Evolutionary conservation across 2,797 vertebrate species (phyloP).

Genomic region (Vespertilio murinus): DNA sequence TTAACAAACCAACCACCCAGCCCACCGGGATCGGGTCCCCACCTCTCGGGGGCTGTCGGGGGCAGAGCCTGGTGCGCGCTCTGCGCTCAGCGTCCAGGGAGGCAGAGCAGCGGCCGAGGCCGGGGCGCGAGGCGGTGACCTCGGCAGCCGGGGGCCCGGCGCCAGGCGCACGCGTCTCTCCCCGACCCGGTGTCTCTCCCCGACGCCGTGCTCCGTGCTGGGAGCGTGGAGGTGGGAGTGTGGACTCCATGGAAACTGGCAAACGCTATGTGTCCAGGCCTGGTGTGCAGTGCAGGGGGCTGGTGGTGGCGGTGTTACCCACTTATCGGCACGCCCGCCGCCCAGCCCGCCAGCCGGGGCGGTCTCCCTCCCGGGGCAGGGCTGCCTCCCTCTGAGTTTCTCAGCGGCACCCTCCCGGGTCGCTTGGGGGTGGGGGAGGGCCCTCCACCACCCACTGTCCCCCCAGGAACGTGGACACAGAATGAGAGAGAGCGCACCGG

Average conservation of each 20-base stretch:
- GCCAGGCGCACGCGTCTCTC: rapidly evolving
- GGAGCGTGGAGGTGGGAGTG: neutral
- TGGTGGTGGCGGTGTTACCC: neutral
- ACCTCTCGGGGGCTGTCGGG: neutral
- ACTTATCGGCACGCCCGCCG: neutral
- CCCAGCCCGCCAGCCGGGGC: neutral
- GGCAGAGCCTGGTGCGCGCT: neutral
- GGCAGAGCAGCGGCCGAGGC: neutral
- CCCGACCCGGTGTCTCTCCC: neutral
- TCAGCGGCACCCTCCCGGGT: rapidly evolving
- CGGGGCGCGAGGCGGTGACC: neutral
- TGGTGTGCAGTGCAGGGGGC: neutral
- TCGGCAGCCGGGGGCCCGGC: neutral
- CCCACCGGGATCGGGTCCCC: too few species aligned
- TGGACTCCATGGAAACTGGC: neutral
- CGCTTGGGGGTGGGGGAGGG: neutral
- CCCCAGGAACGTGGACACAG: neutral
- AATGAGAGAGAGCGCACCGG: constrained; percentile 62
- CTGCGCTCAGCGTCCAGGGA: neutral
- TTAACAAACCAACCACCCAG: too few species aligned
- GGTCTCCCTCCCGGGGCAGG: neutral
- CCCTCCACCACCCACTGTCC: neutral
- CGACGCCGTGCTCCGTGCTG: neutral
- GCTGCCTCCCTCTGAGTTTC: neutral
- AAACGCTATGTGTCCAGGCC: neutral